A percentile compares a stretch with the other conserved stretches of the same genome.
Conservation (phyloP, 2,113 vertebrate genomes). For the Protomyctophum bolini region DNA sequence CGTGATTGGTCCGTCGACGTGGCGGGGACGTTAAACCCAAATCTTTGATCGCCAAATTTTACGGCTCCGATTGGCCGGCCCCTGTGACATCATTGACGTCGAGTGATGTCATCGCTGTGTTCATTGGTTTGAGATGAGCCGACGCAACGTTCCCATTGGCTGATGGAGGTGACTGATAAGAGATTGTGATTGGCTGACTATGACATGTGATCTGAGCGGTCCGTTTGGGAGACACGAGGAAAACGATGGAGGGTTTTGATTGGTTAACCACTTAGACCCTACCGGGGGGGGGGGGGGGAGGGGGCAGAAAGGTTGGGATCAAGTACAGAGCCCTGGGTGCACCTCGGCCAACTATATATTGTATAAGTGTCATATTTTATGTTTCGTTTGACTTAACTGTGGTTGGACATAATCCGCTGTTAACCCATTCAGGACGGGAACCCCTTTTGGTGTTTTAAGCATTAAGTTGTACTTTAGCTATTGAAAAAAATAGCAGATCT, state of each 20-base stretch:
- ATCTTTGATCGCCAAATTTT: background rate
- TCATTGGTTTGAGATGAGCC: background rate
- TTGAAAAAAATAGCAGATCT: too few species aligned
- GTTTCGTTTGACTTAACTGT: too few species aligned
- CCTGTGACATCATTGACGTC: background rate
- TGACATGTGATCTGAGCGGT: slow-evolving; percentile 12
- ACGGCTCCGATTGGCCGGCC: background rate
- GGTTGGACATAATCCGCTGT: too few species aligned
- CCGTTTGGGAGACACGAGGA: background rate
- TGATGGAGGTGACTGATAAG: background rate
- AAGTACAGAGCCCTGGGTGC: too few species aligned
- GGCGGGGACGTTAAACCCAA: background rate
- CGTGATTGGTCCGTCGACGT: background rate
- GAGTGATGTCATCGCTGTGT: background rate
- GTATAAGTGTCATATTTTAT: too few species aligned
- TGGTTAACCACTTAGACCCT: too few species aligned
- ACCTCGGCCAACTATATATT: too few species aligned
- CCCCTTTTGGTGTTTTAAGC: too few species aligned
- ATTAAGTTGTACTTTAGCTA: too few species aligned
- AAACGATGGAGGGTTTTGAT: background rate
- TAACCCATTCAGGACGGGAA: too few species aligned
- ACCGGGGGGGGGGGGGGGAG: too few species aligned
- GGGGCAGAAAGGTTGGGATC: too few species aligned
- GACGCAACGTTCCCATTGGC: background rate
- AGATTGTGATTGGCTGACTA: background rate